Evolutionary conservation across 1,140 invertebrate species (phyloP).

Genomic region (Caenorhabditis remanei): DNA sequence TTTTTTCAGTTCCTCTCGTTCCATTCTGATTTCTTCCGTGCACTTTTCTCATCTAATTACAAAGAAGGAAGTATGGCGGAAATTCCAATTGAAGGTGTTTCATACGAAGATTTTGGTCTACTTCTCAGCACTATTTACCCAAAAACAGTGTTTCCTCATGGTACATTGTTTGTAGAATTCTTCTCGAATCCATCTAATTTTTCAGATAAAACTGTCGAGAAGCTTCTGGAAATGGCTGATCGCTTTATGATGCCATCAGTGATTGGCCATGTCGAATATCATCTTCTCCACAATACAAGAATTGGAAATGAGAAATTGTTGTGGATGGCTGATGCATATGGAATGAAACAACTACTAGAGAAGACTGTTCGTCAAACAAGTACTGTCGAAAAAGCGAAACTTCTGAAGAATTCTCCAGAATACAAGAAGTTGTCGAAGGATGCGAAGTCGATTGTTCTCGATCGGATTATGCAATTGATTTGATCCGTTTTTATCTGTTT

Average conservation of each 20-base stretch:
- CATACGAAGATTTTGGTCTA: not conserved
- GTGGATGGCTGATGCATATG: not conserved
- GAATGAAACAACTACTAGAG: not conserved
- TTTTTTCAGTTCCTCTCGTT: not conserved
- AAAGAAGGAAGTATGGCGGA: not conserved
- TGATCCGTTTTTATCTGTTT: not conserved
- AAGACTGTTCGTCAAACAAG: not conserved
- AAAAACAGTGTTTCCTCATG: not conserved
- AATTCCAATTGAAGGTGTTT: not conserved
- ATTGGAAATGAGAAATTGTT: not conserved
- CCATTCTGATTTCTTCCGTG: not conserved
- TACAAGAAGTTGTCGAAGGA: not conserved
- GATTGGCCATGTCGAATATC: not conserved
- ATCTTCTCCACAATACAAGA: not conserved
- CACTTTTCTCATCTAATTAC: not conserved
- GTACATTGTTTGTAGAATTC: not conserved
- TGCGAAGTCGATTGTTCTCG: not conserved
- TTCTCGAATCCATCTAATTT: not conserved
- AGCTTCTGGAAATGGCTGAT: constrained; percentile 28
- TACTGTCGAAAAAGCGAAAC: not conserved
- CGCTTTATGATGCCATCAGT: not conserved
- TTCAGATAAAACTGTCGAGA: not conserved
- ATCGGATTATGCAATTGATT: not conserved
- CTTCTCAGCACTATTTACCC: not conserved
- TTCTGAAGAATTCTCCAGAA: not conserved